phyloP scores from a whole-genome alignment of 2,888 invertebrate species.

The Gisinianus flammeolus region DNA sequence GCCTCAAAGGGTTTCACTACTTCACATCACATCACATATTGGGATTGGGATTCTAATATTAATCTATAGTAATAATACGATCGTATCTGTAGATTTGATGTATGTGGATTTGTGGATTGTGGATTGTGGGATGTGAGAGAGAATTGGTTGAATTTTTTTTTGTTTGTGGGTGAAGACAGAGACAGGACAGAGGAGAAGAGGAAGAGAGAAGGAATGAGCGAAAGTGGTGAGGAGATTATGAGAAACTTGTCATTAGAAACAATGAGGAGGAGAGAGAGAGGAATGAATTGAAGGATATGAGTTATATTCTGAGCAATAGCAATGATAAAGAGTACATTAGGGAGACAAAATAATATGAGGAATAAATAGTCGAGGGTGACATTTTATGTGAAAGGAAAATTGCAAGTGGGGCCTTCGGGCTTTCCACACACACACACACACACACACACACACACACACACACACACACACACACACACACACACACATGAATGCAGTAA shows the following conservation, averaged over 20 bases:
- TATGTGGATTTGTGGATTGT: too few relatives aligned
- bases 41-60: too few relatives aligned
- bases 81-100: too few relatives aligned
- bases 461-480: too few relatives aligned
- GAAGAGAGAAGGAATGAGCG: neutral
- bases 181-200: neutral
- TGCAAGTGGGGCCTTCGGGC: slow-evolving; percentile 3
- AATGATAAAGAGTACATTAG: slow-evolving; percentile 38
- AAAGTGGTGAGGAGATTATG: neutral
- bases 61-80: too few relatives aligned
- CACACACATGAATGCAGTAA: too few relatives aligned
- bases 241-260: slow-evolving; percentile 35
- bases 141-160: too few relatives aligned
- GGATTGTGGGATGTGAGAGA: too few relatives aligned
- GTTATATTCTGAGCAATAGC: slow-evolving; percentile 10
- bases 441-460: neutral
- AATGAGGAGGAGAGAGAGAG: too few relatives aligned
- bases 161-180: too few relatives aligned
- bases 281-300: slow-evolving; percentile 24
- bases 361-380: slow-evolving; percentile 26
- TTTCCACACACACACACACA: neutral
- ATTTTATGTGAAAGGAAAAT: neutral
- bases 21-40: too few relatives aligned
- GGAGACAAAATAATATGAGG: slow-evolving; percentile 25
- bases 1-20: too few relatives aligned